Evolutionary conservation across 1,140 invertebrate species (phyloP).

Genomic region (Subanguina moxae): DNA sequence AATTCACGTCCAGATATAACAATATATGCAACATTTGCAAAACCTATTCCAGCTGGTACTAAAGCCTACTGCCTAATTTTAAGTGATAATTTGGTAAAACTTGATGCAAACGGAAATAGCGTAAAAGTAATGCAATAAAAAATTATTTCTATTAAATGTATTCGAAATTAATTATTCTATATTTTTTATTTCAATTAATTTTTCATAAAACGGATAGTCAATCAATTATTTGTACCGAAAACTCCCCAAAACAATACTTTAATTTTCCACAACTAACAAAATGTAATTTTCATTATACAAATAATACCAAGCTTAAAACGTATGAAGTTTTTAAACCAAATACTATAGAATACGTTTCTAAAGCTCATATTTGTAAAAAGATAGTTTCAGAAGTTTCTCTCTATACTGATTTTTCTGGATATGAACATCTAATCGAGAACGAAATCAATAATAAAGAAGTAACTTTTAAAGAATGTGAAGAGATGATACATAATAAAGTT

Average conservation of each 20-base stretch:
- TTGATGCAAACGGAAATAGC: slow-evolving; percentile 22
- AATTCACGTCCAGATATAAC: slow-evolving; percentile 29
- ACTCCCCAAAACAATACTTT: slow-evolving; percentile 35
- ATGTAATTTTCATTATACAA: slow-evolving; percentile 35
- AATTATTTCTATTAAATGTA: slow-evolving; percentile 29
- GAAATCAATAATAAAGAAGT: slow-evolving; percentile 30
- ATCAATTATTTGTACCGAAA: slow-evolving; percentile 32
- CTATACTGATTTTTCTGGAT: slow-evolving; percentile 36
- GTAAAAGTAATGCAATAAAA: slow-evolving; percentile 20
- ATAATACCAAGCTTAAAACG: slow-evolving; percentile 32
- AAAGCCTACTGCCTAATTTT: slow-evolving; percentile 32
- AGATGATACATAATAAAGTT: slow-evolving; percentile 16
- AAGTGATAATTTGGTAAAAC: slow-evolving; percentile 33
- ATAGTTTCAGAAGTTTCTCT: slow-evolving; percentile 34
- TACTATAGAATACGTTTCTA: slow-evolving; percentile 24
- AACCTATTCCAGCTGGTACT: slow-evolving; percentile 20
- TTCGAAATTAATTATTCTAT: slow-evolving; percentile 23
- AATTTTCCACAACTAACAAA: slow-evolving; percentile 30
- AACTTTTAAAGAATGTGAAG: slow-evolving; percentile 24
- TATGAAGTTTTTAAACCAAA: slow-evolving; percentile 33
- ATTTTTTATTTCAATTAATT: slow-evolving; percentile 27
- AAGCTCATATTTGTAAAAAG: slow-evolving; percentile 35
- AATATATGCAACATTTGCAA: slow-evolving; percentile 30
- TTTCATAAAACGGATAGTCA: slow-evolving; percentile 11
- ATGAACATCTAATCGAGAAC: slow-evolving; percentile 36